A percentile compares a stretch with the other conserved stretches of the same genome.
phyloP scores from a whole-genome alignment of 2,888 invertebrate genomes.

The Amblyjoppa fuscipennis region DNA sequence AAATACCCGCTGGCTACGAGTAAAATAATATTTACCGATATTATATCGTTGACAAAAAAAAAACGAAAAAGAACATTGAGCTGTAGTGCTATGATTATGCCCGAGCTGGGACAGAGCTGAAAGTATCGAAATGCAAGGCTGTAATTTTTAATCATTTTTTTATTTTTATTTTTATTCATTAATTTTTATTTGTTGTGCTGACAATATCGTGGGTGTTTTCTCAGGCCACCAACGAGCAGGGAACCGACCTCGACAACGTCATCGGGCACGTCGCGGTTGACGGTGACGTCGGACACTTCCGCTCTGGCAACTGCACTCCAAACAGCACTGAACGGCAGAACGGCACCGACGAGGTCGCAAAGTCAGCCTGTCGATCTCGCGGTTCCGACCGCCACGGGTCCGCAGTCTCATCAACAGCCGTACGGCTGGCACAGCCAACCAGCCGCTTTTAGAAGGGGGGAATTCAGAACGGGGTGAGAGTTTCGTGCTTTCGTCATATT shows the following conservation, averaged over 20 bases:
- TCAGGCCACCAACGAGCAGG: conserved; percentile 79
- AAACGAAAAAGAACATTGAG: conserved; percentile 5
- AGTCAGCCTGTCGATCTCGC: conserved; percentile 85
- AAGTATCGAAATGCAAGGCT: conserved; percentile 32
- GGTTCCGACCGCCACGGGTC: conserved; percentile 74
- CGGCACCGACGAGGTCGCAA: conserved; percentile 85
- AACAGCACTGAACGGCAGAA: conserved; percentile 79
- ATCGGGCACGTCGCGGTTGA: conserved; percentile 81
- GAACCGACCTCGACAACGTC: conserved; percentile 81
- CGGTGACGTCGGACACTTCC: conserved; percentile 82
- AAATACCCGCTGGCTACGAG: conserved; percentile 64
- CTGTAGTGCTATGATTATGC: conserved; percentile 50
- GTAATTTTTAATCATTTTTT: neutral
- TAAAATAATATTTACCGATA: conserved; percentile 15
- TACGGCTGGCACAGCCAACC: conserved; percentile 83
- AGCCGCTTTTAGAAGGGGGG: conserved; percentile 82
- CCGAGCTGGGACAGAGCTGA: conserved; percentile 9
- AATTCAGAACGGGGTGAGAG: conserved; percentile 81
- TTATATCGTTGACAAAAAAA: neutral
- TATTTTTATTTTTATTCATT: neutral
- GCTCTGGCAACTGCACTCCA: conserved; percentile 81
- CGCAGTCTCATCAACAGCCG: conserved; percentile 70
- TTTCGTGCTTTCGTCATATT: neutral
- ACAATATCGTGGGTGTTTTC: conserved; percentile 38
- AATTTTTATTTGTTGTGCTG: neutral